Conservation (phyloP, 92 coral and sea anemone species). For the Epizoanthus stellaris region DNA sequence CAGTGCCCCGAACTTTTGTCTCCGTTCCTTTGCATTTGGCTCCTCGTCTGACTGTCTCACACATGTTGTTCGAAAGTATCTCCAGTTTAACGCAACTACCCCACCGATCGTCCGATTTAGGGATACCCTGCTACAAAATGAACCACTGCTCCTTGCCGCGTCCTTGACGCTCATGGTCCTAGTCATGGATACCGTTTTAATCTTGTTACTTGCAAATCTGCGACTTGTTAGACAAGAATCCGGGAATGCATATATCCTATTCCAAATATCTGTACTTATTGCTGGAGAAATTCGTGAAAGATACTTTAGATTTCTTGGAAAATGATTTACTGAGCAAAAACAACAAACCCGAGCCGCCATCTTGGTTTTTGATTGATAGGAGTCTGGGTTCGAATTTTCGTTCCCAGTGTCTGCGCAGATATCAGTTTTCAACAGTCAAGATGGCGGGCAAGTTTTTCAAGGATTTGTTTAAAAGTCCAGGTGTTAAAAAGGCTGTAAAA, state of each 20-base stretch:
- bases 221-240: neutral
- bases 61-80: conserved; percentile 5
- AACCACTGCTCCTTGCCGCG: neutral
- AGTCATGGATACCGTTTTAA: neutral
- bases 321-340: conserved; percentile 8
- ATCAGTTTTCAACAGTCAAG: conserved; percentile 46
- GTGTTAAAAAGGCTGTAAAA: conserved; percentile 71
- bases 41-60: neutral
- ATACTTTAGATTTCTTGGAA: conserved; percentile 1
- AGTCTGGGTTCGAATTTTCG: conserved; percentile 28
- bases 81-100: neutral
- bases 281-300: neutral
- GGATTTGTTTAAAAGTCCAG: conserved; percentile 67
- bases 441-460: conserved; percentile 79
- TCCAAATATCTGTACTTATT: neutral
- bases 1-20: conserved; percentile 12
- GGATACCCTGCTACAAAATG: neutral
- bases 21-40: neutral
- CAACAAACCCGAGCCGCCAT: conserved; percentile 39
- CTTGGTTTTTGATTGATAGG: neutral
- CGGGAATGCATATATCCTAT: neutral
- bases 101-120: neutral
- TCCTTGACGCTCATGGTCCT: neutral
- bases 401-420: conserved; percentile 11
- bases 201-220: neutral